Percentiles rank a stretch among this genome's conserved stretches.
These are phyloP conservation scores for Isaurus tuberculatus DNA, from an alignment of 92 coral and sea anemone genomes.

Conservation along the genomic window DNA sequence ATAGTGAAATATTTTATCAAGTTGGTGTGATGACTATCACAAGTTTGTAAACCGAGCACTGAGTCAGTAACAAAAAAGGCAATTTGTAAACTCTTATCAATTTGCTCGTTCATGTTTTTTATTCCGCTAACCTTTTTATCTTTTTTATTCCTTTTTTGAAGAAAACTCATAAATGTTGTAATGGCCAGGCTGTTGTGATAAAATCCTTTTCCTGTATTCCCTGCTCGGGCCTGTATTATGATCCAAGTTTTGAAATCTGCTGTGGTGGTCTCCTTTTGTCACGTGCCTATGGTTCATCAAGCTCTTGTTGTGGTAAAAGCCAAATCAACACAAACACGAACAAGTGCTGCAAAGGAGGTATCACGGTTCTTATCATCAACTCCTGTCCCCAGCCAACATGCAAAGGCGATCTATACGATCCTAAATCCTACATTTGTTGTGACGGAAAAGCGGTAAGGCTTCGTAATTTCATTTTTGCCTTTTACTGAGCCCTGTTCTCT, in stretches of 20 bases:
- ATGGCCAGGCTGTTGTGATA: slow-evolving; percentile 20
- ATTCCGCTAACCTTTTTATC: no score
- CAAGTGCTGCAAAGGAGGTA: slow-evolving; percentile 10
- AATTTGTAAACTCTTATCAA: no score
- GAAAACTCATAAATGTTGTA: slow-evolving; percentile 23
- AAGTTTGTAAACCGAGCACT: no score
- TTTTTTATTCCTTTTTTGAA: no score
- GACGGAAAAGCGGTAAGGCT: slow-evolving; percentile 41
- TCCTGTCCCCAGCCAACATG: slow-evolving; percentile 15
- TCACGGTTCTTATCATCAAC: not conserved
- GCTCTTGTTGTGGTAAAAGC: slow-evolving; percentile 9
- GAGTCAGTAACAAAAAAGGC: no score
- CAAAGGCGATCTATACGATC: slow-evolving; percentile 10
- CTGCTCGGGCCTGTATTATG: slow-evolving; percentile 20
- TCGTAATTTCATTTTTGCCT: no score
- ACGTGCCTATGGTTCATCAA: not conserved
- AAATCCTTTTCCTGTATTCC: slow-evolving; percentile 28
- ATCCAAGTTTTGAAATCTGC: slow-evolving; percentile 3
- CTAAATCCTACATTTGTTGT: slow-evolving; percentile 20
- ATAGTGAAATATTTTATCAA: no score
- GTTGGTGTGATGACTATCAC: no score
- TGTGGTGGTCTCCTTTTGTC: not conserved
- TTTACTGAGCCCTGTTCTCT: no score
- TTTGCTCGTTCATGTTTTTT: no score
- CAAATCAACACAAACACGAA: slow-evolving; percentile 4